Percentiles rank a stretch among this genome's conserved stretches.
phyloP scores from a whole-genome alignment of 2,888 invertebrate species.

The Eristalis intricaria region DNA sequence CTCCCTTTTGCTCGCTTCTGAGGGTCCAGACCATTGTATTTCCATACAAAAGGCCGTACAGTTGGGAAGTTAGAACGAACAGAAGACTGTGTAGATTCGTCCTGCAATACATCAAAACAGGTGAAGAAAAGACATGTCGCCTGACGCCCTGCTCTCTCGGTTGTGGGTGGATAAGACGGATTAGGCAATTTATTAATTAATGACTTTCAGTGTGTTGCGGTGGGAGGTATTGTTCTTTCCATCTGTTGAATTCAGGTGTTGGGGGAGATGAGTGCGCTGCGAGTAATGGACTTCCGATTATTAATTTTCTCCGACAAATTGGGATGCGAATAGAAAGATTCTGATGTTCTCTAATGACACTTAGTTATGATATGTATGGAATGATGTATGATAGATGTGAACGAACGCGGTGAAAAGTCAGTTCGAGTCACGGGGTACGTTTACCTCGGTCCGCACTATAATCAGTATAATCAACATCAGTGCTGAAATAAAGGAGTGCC shows the following conservation, averaged over 20 bases:
- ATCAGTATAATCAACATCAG: too few species aligned
- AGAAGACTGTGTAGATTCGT: conserved; percentile 8
- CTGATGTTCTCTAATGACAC: not conserved
- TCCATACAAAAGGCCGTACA: not conserved
- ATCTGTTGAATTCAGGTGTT: not conserved
- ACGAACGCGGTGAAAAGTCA: too few species aligned
- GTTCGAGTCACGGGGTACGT: too few species aligned
- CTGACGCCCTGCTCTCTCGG: conserved; percentile 6
- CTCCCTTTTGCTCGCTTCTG: not conserved
- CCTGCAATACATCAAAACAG: conserved; percentile 52
- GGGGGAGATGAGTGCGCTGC: not conserved
- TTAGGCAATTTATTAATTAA: conserved; percentile 49
- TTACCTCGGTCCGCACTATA: too few species aligned
- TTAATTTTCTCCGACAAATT: not conserved
- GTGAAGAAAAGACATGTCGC: conserved; percentile 41
- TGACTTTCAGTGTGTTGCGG: conserved; percentile 15
- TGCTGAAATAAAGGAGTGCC: too few species aligned
- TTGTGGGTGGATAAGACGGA: conserved; percentile 12
- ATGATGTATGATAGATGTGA: too few species aligned
- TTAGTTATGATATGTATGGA: not conserved
- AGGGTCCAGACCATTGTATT: not conserved
- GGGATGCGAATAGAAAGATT: not conserved
- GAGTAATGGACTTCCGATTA: not conserved
- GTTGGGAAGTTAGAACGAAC: conserved; percentile 15
- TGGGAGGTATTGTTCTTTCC: not conserved